Percentiles rank a stretch among this genome's conserved stretches.
These are phyloP conservation scores for Prinia subflava DNA, from an alignment of 2,113 vertebrate genomes.

Conservation along the genomic window DNA sequence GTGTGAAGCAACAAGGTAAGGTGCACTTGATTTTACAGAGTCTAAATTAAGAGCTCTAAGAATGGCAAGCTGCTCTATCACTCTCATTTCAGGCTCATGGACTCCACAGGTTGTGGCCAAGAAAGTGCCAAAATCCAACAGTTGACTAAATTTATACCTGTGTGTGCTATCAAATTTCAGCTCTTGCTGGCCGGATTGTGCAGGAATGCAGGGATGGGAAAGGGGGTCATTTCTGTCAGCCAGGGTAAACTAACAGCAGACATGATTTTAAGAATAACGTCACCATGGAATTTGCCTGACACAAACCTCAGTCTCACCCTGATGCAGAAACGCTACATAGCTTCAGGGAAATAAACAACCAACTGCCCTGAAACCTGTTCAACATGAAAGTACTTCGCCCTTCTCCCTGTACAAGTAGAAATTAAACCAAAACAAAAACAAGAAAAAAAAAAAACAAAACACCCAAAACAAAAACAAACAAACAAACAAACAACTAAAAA, in stretches of 20 bases:
- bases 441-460: not conserved
- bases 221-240: not conserved
- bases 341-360: not conserved
- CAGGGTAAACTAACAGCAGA: not conserved
- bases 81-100: not conserved
- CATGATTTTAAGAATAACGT: not conserved
- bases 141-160: not conserved
- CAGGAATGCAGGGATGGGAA: not conserved
- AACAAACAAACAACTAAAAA: not conserved
- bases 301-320: not conserved
- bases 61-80: not conserved
- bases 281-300: not conserved
- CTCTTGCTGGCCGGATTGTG: not conserved
- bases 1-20: not conserved
- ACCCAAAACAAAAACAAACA: not conserved
- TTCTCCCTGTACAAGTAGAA: not conserved
- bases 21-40: not conserved
- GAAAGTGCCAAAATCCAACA: not conserved
- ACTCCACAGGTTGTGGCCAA: not conserved
- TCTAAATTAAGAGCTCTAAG: not conserved
- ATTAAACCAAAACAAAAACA: not conserved
- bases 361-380: not conserved
- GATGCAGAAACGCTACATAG: accelerated
- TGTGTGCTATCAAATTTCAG: not conserved
- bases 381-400: not conserved